Conservation (phyloP, 2,888 invertebrate genomes). For the Nebria salina region DNA sequence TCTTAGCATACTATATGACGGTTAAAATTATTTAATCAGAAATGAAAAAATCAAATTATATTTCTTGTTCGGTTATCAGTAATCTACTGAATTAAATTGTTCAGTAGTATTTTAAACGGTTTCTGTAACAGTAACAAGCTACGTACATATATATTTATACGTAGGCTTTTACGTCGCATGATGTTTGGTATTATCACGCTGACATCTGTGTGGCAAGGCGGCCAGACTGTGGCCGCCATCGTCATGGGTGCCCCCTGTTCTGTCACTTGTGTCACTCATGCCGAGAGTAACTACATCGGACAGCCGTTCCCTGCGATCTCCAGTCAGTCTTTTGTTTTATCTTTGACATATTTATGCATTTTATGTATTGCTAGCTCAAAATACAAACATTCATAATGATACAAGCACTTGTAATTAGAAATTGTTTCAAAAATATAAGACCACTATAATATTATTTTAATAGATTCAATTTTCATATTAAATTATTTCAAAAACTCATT, state of each 20-base stretch:
- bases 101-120: neutral
- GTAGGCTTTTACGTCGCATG: neutral
- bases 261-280: conserved; percentile 17
- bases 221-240: neutral
- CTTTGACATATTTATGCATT: neutral
- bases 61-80: neutral
- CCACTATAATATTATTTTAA: no score
- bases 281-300: neutral
- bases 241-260: neutral
- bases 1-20: neutral
- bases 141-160: neutral
- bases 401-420: no score
- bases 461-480: no score
- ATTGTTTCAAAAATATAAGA: no score
- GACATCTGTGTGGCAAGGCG: conserved; percentile 11
- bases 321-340: neutral
- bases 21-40: neutral
- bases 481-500: no score
- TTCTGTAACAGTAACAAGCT: neutral
- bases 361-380: neutral
- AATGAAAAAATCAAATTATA: neutral
- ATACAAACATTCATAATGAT: no score
- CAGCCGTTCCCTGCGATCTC: neutral
- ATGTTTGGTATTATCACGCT: neutral
- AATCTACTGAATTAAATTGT: conserved; percentile 1